Conservation (phyloP, 2,113 vertebrate genomes). For the Calypte anna region DNA sequence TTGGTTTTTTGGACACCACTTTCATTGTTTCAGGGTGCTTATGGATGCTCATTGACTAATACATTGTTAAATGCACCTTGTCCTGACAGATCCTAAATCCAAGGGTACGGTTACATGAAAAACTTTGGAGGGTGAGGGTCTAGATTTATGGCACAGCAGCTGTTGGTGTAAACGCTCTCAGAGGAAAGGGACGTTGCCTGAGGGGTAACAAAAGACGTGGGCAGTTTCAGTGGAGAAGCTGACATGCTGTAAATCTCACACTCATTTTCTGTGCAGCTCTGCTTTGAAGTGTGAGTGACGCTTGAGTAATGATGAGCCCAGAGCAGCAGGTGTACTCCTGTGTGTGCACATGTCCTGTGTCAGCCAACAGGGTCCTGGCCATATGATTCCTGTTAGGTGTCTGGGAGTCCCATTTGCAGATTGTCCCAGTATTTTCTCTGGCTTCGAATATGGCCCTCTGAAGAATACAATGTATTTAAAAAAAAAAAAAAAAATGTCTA, state of each 20-base stretch:
- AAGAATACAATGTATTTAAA: not conserved
- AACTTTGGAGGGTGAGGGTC: not conserved
- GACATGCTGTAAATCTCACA: conserved; percentile 22
- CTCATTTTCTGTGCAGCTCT: not conserved
- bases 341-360: not conserved
- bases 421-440: not conserved
- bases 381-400: not conserved
- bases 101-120: not conserved
- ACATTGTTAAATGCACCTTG: not conserved
- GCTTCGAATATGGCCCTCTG: not conserved
- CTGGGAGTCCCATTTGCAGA: not conserved
- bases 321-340: not conserved
- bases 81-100: not conserved
- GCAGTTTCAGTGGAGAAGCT: not conserved
- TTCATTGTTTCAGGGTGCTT: not conserved
- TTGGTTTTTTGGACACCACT: not conserved
- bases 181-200: not conserved
- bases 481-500: not conserved
- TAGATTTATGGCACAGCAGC: not conserved
- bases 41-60: not conserved
- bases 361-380: not conserved
- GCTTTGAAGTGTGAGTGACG: not conserved
- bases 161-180: not conserved
- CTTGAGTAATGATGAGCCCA: not conserved
- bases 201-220: not conserved